Evolutionary conservation across 2,888 invertebrate species (phyloP), one percentile per base, ranked within the genome.

Genomic region (Lutraria lutraria): DNA sequence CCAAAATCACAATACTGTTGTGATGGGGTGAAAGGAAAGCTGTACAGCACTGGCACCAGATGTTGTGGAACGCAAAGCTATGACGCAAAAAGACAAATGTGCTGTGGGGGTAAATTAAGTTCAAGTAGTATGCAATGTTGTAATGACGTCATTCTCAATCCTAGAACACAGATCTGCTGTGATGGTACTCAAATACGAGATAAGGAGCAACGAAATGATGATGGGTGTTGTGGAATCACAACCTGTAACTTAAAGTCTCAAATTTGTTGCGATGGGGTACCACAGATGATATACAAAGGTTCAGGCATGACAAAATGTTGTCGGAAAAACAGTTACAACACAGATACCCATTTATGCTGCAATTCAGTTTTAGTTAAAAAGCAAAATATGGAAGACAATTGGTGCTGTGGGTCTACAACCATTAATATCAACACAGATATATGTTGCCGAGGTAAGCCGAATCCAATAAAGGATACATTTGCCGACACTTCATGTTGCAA

Each of bases 11-110:
- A 68, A 19, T 60, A 88, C 21, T 90, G 90, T 68, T 90, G 90
- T 68, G 21, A 72, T 21, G 90, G 90, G 16, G 63, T 54, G 52
- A 84, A 87, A 16, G 83, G 88, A 13, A 68, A 53, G 29, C 21
- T 54, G 25, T 88, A 81, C 54, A 29, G 21, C 25, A 63, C 34
- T n/a, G 90, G 90, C 15, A 87, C 90, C 31, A 86, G 86, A 83
- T 90, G 90, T 52, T 90, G 90, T 85, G 83, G 76, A 53, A 54
- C 25, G 16, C 15, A 43, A 56, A 90, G 90, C 56, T 90, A 88
- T 54, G 63, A 76, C 60, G 31, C 68, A 16, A 52, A 53, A 25
- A 53, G n/a, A 34, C 63, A 81, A n/a, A 81, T 90, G 43, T 90
- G 90, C 43, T 90, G 90, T 63, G 88, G 85, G 15, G 88, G 85